These are phyloP conservation scores for Norana najaformis DNA, from an alignment of 2,888 invertebrate species.

Conservation along the genomic window DNA sequence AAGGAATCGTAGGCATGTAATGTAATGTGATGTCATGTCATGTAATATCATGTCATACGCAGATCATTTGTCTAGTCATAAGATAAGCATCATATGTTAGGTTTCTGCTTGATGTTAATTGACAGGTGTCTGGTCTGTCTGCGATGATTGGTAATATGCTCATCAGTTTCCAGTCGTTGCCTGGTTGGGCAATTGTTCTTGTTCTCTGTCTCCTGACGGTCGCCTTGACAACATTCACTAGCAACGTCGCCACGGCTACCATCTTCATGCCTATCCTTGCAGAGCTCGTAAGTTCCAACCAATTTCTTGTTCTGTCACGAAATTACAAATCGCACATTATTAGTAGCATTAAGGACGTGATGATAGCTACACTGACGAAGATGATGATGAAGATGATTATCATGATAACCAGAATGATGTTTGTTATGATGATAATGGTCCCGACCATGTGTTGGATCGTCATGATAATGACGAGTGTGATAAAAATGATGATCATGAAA, in stretches of 20 bases:
- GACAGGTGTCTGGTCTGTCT: constrained; percentile 55
- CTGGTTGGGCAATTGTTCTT: constrained; percentile 53
- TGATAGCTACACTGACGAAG: too few relatives aligned
- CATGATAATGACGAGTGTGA: too few relatives aligned
- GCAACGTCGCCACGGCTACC: constrained; percentile 58
- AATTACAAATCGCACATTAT: neutral
- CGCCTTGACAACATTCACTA: constrained; percentile 56
- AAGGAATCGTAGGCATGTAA: too few relatives aligned
- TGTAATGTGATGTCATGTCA: too few relatives aligned
- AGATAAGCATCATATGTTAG: too few relatives aligned
- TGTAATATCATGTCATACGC: too few relatives aligned
- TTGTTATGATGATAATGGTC: neutral
- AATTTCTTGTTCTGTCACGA: neutral
- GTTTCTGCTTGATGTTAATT: neutral
- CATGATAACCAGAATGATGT: neutral
- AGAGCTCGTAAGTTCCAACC: constrained; percentile 47
- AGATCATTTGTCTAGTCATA: too few relatives aligned
- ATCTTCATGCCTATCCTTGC: constrained; percentile 59
- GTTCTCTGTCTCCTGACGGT: constrained; percentile 54
- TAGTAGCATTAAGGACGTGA: neutral
- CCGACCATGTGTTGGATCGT: too few relatives aligned
- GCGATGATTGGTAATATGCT: constrained; percentile 52
- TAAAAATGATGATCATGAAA: neutral
- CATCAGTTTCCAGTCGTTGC: constrained; percentile 47
- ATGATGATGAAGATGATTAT: neutral